phyloP scores from a whole-genome alignment of 92 coral and sea anemone species.

The Porites lobata region DNA sequence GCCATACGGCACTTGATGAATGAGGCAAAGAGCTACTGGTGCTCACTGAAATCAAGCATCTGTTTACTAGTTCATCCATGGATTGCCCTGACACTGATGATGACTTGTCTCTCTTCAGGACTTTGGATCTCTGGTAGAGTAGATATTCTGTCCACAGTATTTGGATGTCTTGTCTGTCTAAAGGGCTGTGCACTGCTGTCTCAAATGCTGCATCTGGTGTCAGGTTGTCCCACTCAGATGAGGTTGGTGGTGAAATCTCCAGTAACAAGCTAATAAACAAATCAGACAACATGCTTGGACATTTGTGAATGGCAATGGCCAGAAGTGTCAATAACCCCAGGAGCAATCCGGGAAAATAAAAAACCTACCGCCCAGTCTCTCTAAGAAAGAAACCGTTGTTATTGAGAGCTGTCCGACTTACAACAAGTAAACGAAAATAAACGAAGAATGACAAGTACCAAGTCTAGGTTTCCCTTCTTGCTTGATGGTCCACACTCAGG shows the following conservation, averaged over 20 bases:
- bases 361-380: too few relatives aligned
- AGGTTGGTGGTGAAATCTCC: conserved; percentile 73
- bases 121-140: conserved; percentile 82
- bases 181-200: conserved; percentile 90
- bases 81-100: conserved; percentile 33
- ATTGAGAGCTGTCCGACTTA: too few relatives aligned
- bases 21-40: conserved; percentile 74
- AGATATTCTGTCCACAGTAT: conserved; percentile 91
- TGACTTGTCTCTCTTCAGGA: conserved; percentile 26
- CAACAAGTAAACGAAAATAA: too few relatives aligned
- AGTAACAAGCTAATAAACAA: conserved; percentile 74
- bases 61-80: conserved; percentile 86
- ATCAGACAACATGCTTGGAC: background rate
- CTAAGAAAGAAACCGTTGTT: too few relatives aligned
- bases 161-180: conserved; percentile 77
- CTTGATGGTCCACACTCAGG: too few relatives aligned
- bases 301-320: too few relatives aligned
- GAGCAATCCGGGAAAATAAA: too few relatives aligned
- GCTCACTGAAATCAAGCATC: conserved; percentile 90
- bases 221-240: conserved; percentile 54
- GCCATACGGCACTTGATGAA: conserved; percentile 83
- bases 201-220: conserved; percentile 80
- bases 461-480: background rate
- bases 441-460: background rate
- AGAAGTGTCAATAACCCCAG: too few relatives aligned